phyloP scores from a whole-genome alignment of 2,797 vertebrate species.

The Phalloptychus januarius region DNA sequence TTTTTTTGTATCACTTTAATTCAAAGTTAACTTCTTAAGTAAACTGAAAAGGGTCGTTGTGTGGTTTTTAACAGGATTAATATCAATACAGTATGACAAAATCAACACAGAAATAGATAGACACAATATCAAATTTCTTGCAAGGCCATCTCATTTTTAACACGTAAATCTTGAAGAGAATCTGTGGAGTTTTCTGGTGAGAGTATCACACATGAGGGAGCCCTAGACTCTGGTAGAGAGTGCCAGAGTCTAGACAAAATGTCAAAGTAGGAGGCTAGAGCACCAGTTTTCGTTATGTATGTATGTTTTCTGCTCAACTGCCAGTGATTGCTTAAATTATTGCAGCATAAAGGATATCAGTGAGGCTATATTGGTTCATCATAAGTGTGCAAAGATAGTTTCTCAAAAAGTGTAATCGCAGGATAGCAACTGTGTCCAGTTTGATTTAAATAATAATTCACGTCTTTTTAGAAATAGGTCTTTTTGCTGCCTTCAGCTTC shows the following conservation, averaged over 20 bases:
- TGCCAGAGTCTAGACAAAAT: no score
- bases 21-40: not conserved
- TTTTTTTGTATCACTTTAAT: not conserved
- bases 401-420: not conserved
- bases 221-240: not conserved
- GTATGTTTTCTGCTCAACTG: no score
- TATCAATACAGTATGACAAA: not conserved
- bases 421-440: not conserved
- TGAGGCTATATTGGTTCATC: not conserved
- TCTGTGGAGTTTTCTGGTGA: not conserved
- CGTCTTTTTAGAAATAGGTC: not conserved
- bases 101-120: not conserved
- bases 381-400: not conserved
- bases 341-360: not conserved
- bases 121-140: not conserved
- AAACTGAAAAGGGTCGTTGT: not conserved
- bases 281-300: no score
- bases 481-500: not conserved
- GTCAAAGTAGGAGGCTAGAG: not conserved
- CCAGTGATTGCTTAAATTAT: no score
- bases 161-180: not conserved
- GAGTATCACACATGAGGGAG: not conserved
- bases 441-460: constrained; percentile 1
- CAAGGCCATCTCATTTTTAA: not conserved
- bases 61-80: not conserved